Evolutionary conservation across 2,113 vertebrate genomes (phyloP), one percentile per base, ranked within the genome.

Genomic region (Actenoides lindsayi): DNA sequence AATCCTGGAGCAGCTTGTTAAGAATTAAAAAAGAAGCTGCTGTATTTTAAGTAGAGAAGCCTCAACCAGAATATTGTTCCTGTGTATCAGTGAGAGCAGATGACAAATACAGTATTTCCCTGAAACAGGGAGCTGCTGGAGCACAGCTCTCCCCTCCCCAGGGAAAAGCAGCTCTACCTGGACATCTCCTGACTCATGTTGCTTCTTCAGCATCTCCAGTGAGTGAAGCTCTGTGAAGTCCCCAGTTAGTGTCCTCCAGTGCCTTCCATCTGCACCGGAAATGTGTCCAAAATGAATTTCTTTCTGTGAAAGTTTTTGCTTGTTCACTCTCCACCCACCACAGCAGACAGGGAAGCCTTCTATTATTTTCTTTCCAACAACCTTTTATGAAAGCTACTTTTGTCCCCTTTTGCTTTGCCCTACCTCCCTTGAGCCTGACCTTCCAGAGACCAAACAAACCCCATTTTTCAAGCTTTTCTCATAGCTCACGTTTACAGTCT

Each of bases 241-340:
- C 48, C 12, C 33, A 46, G 28, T 37, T 8, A 16, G 6, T 4
- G 10, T 21, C 33, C 35, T 37, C 37, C 57, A 35, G 0, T 30
- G 46, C 44, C 28, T n/a, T 51, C 35, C 37, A 12, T 48, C 30
- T 16, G 27, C 56, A 57, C 0, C 50, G 28, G 12, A 37, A 75
- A 46, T 0, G 0, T 9, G 4, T 35, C 46, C 62, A 70, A 44
- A n/a, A 9, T 41, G 4, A 31, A 13, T 13, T 42, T n/a, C 11
- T 17, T 44, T 27, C 33, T 62, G 21, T 21, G 13, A 42, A 73
- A 6, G 9, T 25, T 54, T 81, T 4, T 20, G 7, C 14, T 50
- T 39, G 10, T 42, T 75, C 16, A 5, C 28, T 56, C 59, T 73
- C n/a, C 28, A 44, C 15, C 4, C 20, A 0, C 4, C 1, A 16